Evolutionary conservation across 2,113 vertebrate species (phyloP).

Genomic region (Cyanoramphus novaezelandiae): DNA sequence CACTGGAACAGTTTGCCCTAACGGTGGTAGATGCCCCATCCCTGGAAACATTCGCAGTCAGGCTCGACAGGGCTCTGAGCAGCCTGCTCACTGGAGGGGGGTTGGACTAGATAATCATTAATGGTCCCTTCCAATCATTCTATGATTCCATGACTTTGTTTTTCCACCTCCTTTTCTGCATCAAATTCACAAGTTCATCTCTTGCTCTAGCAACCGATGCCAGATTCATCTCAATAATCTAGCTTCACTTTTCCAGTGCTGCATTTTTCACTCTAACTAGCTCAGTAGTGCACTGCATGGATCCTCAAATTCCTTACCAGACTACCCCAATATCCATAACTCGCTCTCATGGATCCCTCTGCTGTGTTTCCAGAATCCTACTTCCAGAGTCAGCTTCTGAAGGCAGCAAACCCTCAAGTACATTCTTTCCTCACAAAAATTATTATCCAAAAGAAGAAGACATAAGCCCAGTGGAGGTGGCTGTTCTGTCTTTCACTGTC

Average conservation of each 20-base stretch:
- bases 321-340: not conserved
- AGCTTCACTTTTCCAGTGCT: not conserved
- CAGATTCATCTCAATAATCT: not conserved
- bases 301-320: not conserved
- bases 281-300: not conserved
- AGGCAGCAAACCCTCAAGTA: not conserved
- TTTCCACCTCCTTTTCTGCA: not conserved
- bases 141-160: not conserved
- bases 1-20: not conserved
- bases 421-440: not conserved
- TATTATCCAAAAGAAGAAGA: not conserved
- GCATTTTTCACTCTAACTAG: not conserved
- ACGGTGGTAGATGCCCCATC: not conserved
- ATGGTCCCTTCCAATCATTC: not conserved
- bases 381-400: not conserved
- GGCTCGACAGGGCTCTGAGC: not conserved
- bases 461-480: not conserved
- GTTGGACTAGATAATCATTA: not conserved
- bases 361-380: not conserved
- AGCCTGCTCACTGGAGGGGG: rapidly evolving
- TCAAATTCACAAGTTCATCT: not conserved
- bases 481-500: not conserved
- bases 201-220: not conserved
- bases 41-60: not conserved
- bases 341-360: not conserved